Conservation (phyloP, 2,113 vertebrate genomes). For the Loxodonta africana region DNA sequence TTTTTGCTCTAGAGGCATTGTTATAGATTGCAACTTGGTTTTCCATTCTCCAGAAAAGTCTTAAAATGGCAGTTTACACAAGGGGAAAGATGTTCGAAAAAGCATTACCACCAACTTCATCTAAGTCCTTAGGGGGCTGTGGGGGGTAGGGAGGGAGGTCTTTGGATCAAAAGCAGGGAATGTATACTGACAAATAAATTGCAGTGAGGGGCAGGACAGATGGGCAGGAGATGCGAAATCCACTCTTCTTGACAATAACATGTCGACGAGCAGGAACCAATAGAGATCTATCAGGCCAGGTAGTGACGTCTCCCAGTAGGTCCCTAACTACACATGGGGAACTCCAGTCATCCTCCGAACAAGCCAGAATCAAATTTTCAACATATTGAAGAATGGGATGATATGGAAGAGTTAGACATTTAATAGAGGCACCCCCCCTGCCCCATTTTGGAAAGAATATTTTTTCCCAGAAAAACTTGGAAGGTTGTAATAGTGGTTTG, state of each 20-base stretch:
- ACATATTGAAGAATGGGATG: conserved; percentile 45
- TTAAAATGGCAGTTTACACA: not conserved
- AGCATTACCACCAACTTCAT: not conserved
- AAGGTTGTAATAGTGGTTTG: conserved; percentile 81
- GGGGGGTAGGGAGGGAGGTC: not conserved
- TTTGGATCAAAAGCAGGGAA: not conserved
- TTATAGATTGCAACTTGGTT: not conserved
- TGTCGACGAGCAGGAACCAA: not conserved
- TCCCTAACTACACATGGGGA: not conserved
- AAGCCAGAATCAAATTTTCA: conserved; percentile 32
- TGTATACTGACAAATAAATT: not conserved
- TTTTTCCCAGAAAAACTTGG: conserved; percentile 69
- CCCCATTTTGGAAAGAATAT: conserved; percentile 36
- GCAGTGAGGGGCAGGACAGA: not conserved
- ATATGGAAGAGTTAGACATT: conserved; percentile 47
- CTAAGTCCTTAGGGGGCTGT: not conserved
- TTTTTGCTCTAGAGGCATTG: not conserved
- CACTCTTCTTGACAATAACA: not conserved
- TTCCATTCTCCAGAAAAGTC: not conserved
- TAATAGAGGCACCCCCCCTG: not conserved
- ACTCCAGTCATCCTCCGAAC: not conserved
- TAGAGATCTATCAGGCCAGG: not conserved
- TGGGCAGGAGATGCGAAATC: not conserved
- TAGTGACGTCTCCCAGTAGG: not conserved
- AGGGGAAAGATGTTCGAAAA: not conserved